A percentile compares a stretch with the other conserved stretches of the same genome.
Evolutionary conservation across 2,888 invertebrate genomes (phyloP).

Genomic region (Cephus spinipes): DNA sequence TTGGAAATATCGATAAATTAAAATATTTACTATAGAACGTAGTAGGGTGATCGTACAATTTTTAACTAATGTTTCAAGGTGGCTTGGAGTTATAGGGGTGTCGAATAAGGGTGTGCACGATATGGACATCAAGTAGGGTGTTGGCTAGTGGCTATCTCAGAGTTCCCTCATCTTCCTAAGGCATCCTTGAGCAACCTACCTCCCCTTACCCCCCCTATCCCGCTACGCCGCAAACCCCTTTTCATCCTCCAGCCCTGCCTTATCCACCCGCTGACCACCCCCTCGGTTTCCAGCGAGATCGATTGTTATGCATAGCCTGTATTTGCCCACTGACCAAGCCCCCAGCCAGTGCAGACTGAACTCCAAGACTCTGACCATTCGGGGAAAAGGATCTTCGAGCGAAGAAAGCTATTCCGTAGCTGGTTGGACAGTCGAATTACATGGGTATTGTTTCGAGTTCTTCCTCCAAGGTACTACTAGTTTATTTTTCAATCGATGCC

Average conservation of each 20-base stretch:
- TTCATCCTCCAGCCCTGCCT: conserved; percentile 37
- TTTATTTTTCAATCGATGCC: conserved; percentile 32
- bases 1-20: background rate
- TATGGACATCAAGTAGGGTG: conserved; percentile 56
- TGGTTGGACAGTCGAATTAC: conserved; percentile 48
- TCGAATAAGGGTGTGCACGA: conserved; percentile 14
- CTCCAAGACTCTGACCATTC: conserved; percentile 37
- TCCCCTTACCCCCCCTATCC: conserved; percentile 25
- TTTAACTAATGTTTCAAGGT: background rate
- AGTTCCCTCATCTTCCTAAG: conserved; percentile 43
- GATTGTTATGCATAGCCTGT: conserved; percentile 68
- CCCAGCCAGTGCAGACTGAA: conserved; percentile 29
- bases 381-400: conserved; percentile 58
- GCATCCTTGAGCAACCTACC: conserved; percentile 25
- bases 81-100: background rate
- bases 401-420: conserved; percentile 2
- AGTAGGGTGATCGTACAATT: background rate
- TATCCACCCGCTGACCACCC: conserved; percentile 62
- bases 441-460: conserved; percentile 40
- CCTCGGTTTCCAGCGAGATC: conserved; percentile 65
- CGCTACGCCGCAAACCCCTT: conserved; percentile 8
- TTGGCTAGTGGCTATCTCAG: conserved; percentile 62
- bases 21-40: background rate
- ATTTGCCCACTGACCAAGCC: conserved; percentile 61
- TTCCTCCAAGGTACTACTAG: conserved; percentile 24